A percentile compares a stretch with the other conserved stretches of the same genome.
phyloP scores from a whole-genome alignment of 2,888 invertebrate species.

The Dorcus hopei region DNA sequence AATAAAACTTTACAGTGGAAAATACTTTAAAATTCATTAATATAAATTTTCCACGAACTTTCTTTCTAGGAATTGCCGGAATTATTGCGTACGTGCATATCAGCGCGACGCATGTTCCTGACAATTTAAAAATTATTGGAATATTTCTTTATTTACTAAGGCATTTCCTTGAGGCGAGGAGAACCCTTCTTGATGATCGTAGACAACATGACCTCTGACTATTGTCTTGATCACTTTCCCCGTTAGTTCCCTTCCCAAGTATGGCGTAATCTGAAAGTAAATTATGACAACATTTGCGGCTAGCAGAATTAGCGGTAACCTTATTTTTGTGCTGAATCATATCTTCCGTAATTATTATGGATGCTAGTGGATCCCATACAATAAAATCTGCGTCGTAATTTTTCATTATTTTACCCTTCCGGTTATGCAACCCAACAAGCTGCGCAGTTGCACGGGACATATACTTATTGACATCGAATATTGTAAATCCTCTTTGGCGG shows the following conservation, averaged over 20 bases:
- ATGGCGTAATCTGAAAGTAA: constrained; percentile 60
- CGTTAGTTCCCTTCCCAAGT: constrained; percentile 57
- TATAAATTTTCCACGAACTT: too few species aligned
- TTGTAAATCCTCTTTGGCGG: constrained; percentile 51
- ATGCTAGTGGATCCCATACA: constrained; percentile 65
- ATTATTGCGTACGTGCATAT: too few species aligned
- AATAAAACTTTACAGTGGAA: too few species aligned
- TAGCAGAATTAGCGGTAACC: constrained; percentile 43
- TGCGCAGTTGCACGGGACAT: constrained; percentile 61
- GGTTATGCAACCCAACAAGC: constrained; percentile 58
- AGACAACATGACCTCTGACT: constrained; percentile 63
- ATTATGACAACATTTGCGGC: too few species aligned
- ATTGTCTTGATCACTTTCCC: constrained; percentile 65
- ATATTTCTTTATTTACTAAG: too few species aligned
- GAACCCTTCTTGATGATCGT: constrained; percentile 47
- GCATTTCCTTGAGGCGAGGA: constrained; percentile 49
- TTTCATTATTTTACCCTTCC: constrained; percentile 60
- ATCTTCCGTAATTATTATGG: constrained; percentile 56
- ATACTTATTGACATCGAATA: constrained; percentile 58
- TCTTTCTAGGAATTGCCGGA: too few species aligned
- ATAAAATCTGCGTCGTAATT: constrained; percentile 72
- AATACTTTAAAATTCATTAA: too few species aligned
- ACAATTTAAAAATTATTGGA: too few species aligned
- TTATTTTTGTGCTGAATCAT: constrained; percentile 68
- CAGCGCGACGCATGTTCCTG: too few species aligned